Conservation (phyloP, 92 coral and sea anemone genomes). For the Palythoa grandiflora region DNA sequence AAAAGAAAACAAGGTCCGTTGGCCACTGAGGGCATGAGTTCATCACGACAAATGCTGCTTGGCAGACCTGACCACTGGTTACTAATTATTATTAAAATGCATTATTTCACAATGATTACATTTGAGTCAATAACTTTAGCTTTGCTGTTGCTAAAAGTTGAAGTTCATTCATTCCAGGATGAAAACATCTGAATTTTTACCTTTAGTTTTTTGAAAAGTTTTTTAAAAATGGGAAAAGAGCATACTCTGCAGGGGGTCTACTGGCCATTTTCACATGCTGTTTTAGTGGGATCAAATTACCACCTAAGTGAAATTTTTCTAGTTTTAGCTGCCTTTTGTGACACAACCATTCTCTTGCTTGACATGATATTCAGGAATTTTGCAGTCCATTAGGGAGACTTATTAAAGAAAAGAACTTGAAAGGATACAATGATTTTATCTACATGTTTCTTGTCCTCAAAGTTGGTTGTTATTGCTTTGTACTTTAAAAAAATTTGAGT, state of each 20-base stretch:
- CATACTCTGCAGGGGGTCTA: conserved; percentile 13
- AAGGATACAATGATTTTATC: not conserved
- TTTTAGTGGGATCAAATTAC: not conserved
- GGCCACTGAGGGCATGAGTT: not conserved
- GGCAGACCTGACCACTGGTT: not conserved
- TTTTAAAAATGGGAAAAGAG: not conserved
- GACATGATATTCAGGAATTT: conserved; percentile 24
- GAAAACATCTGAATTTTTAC: conserved; percentile 1
- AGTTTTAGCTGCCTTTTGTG: not conserved
- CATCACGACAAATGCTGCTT: not conserved
- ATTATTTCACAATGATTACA: not conserved
- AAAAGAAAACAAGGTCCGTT: not conserved
- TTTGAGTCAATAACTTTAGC: not conserved
- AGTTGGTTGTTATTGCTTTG: not conserved
- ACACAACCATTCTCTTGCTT: not conserved
- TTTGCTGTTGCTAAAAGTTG: not conserved
- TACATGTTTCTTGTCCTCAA: conserved; percentile 6
- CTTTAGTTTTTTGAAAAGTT: conserved; percentile 5
- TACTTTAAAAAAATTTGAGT: not conserved
- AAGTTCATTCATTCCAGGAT: not conserved
- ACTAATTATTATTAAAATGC: not conserved
- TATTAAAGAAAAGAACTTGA: not conserved
- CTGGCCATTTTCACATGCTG: conserved; percentile 4
- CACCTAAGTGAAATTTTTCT: not conserved
- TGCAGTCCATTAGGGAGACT: conserved; percentile 1